Evolutionary conservation across 2,113 vertebrate species (phyloP), one percentile per base, ranked within the genome.

Genomic region (Otolemur garnettii): DNA sequence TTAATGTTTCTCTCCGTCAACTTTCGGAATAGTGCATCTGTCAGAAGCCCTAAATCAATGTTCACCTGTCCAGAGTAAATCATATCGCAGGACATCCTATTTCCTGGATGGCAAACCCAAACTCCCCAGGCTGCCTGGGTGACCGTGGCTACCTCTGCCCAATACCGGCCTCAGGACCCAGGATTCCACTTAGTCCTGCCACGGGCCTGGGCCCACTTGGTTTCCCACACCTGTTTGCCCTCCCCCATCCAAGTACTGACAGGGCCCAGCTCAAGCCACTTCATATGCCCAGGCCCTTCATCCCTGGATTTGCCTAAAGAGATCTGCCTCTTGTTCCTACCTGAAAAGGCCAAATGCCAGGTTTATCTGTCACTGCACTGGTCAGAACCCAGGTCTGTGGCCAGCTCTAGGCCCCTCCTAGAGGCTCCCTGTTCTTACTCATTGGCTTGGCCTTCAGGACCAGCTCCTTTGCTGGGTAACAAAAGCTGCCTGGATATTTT

Each of bases 21-120:
- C 74, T 83, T 95, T 95, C 62, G 60, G 53, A 96, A 91, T 50
- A 88, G 71, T 57, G 53, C n/a, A 78, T 88, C 93, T 97, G 93
- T 94, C 96, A 95, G 85, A 95, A 96, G 35, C 30, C 66, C 69
- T 87, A 95, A 97, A 98, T 97, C n/a, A n/a, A 90, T 33, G 77
- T 71, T 81, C 94, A 22, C 74, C 38, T 35, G 77, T 57, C 84
- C 13, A 60, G 96, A 98, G 33, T 78, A 50, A 91, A 97, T 86
- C 77, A 88, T 85, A 82, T 57, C 60, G 55, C 74, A 78, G 7
- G n/a, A 35, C 4, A 0, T 71, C 71, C 84, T 72, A 13, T 62
- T 81, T 94, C 62, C 55, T 81, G 77, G 53, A 45, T 42, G 33
- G 78, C 42, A 95, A 84, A 30, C 38, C 60, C 33, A 28, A 60